A percentile compares a stretch with the other conserved stretches of the same genome.
Evolutionary conservation across 2,113 vertebrate species (phyloP).

Genomic region (Silurus asotus): DNA sequence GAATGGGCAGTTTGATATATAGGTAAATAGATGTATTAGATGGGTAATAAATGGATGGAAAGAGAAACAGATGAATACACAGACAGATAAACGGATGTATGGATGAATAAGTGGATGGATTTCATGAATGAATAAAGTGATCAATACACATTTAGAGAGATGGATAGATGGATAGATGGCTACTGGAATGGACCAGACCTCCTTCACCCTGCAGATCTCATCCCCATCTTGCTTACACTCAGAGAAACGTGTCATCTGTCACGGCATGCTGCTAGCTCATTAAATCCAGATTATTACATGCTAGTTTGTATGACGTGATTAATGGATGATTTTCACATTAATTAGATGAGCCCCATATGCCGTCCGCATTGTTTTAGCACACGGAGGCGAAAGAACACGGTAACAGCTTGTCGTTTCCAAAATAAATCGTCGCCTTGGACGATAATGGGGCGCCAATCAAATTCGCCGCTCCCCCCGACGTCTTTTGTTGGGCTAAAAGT

Average conservation of each 20-base stretch:
- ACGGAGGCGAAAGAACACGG: neutral
- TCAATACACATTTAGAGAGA: neutral
- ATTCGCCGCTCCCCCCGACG: neutral
- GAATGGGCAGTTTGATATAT: neutral
- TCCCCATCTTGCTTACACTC: slow-evolving; percentile 15
- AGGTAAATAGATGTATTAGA: neutral
- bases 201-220: neutral
- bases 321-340: slow-evolving; percentile 31
- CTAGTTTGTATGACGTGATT: slow-evolving; percentile 43
- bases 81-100: neutral
- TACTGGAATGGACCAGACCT: neutral
- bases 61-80: neutral
- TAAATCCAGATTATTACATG: slow-evolving; percentile 34
- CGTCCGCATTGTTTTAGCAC: slow-evolving; percentile 17
- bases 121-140: too few relatives aligned
- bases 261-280: slow-evolving; percentile 33
- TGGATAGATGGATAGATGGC: neutral
- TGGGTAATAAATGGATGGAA: neutral
- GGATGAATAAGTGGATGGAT: neutral
- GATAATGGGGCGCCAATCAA: slow-evolving; percentile 39
- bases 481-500: slow-evolving; percentile 18
- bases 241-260: slow-evolving; percentile 33
- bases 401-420: slow-evolving; percentile 19
- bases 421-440: slow-evolving; percentile 26
- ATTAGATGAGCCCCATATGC: slow-evolving; percentile 37